phyloP scores from a whole-genome alignment of 2,797 vertebrate species.

The Avahi laniger region DNA sequence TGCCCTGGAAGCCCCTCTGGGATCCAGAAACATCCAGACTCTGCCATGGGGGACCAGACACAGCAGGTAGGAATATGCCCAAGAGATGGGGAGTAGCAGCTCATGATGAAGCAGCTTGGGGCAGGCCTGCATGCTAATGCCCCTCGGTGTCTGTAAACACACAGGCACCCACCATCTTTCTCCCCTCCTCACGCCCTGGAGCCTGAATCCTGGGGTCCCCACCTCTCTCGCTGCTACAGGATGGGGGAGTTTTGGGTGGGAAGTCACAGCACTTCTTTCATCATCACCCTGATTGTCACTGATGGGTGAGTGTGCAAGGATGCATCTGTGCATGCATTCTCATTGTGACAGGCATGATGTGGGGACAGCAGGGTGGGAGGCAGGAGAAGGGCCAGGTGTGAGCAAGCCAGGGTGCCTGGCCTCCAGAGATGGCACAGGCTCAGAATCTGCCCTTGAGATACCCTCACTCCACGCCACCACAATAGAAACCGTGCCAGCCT shows the following conservation, averaged over 20 bases:
- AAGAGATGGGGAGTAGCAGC: neutral
- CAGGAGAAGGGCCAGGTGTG: neutral
- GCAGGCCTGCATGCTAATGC: neutral
- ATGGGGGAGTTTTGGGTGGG: neutral
- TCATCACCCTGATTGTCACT: neutral
- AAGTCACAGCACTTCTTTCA: neutral
- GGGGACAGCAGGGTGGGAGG: neutral
- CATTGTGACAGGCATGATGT: neutral
- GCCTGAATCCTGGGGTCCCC: neutral
- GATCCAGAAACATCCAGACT: neutral
- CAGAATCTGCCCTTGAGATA: neutral
- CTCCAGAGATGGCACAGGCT: neutral
- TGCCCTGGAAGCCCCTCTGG: neutral
- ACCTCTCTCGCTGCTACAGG: neutral
- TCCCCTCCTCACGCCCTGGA: neutral
- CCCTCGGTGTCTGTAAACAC: neutral
- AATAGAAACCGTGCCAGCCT: neutral
- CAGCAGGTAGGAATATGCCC: neutral
- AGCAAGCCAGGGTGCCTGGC: fast-evolving
- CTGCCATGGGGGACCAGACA: neutral
- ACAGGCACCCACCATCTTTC: neutral
- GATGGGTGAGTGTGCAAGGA: neutral
- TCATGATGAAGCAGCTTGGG: neutral
- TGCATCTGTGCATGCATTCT: neutral
- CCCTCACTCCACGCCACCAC: neutral